Conservation (phyloP, 2,797 vertebrate genomes). For the Carduelis carduelis region DNA sequence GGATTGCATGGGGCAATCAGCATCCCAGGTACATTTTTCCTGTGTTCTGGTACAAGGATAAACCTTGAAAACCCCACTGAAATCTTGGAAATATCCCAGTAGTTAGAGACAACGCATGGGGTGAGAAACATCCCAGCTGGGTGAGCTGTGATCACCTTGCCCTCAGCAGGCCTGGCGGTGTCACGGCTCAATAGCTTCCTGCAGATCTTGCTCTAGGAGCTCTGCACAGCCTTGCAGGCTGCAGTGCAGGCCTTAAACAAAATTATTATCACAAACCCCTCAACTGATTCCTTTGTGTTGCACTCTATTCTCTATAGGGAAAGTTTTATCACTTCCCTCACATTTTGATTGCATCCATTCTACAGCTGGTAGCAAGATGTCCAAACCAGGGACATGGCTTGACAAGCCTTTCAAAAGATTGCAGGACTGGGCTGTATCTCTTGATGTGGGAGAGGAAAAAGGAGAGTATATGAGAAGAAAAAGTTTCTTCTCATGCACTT, state of each 20-base stretch:
- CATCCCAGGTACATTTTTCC: not conserved
- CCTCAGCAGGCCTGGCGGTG: not conserved
- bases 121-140: not conserved
- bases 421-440: not conserved
- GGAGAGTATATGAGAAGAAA: not conserved
- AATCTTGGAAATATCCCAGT: not conserved
- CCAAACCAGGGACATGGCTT: not conserved
- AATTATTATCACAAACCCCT: not conserved
- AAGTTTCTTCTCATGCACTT: constrained; percentile 5
- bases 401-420: not conserved
- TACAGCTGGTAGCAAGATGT: constrained; percentile 47
- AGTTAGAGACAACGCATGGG: accelerated
- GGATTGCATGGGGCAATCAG: not conserved
- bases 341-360: constrained; percentile 31
- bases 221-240: not conserved
- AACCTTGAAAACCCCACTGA: not conserved
- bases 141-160: not conserved
- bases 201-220: not conserved
- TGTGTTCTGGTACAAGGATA: not conserved
- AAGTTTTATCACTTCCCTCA: constrained; percentile 21
- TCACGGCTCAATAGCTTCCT: not conserved
- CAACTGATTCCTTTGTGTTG: not conserved
- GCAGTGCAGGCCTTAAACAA: not conserved
- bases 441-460: not conserved
- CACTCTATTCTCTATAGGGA: not conserved